Conservation (phyloP, 2,888 invertebrate genomes). For the Microplitis deprimator region DNA sequence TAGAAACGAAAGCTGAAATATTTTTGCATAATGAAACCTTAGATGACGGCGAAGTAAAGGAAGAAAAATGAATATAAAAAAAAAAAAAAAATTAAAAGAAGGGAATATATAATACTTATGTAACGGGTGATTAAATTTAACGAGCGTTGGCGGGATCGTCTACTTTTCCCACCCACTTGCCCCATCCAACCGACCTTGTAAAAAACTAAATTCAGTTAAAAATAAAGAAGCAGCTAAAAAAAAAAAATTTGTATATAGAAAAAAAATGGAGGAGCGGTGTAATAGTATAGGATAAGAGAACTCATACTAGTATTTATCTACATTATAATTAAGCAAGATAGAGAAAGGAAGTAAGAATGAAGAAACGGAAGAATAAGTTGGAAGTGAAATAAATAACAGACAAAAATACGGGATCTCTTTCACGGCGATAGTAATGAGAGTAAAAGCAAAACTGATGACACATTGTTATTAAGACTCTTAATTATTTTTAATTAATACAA, state of each 20-base stretch:
- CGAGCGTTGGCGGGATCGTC: conserved; percentile 59
- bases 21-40: conserved; percentile 61
- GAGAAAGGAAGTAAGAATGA: conserved; percentile 34
- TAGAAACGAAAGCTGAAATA: conserved; percentile 55
- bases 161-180: conserved; percentile 50
- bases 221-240: conserved; percentile 47
- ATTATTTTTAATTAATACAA: conserved; percentile 31
- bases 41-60: conserved; percentile 45
- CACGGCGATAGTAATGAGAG: conserved; percentile 26
- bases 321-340: conserved; percentile 53
- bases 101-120: conserved; percentile 53
- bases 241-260: conserved; percentile 55
- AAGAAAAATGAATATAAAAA: conserved; percentile 46
- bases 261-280: conserved; percentile 45
- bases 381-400: conserved; percentile 10
- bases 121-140: conserved; percentile 58
- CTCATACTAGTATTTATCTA: conserved; percentile 60
- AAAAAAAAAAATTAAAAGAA: conserved; percentile 47
- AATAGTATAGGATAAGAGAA: conserved; percentile 53
- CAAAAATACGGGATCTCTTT: conserved; percentile 29
- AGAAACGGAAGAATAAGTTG: conserved; percentile 23
- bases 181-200: conserved; percentile 47
- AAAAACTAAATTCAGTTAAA: conserved; percentile 46
- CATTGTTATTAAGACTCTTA: neutral
- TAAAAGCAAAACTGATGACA: conserved; percentile 19